Evolutionary conservation across 2,113 vertebrate species (phyloP).

Genomic region (Epinephelus fuscoguttatus): DNA sequence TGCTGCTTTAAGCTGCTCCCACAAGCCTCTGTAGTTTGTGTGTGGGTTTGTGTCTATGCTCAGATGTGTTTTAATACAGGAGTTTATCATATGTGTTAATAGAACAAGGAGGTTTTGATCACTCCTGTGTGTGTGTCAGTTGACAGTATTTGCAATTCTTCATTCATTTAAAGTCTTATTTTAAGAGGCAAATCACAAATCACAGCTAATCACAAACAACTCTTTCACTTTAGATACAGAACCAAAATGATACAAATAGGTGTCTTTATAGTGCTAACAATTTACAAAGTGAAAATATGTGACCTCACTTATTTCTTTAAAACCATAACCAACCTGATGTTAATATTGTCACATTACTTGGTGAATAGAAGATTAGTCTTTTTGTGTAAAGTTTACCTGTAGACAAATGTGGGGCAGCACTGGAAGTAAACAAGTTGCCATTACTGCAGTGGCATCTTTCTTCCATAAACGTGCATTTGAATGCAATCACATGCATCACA

Average conservation of each 20-base stretch:
- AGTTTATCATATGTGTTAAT: not conserved
- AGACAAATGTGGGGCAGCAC: too few species aligned
- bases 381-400: too few species aligned
- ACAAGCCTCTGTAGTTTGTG: constrained; percentile 1
- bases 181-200: not conserved
- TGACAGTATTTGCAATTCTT: not conserved
- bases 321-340: too few species aligned
- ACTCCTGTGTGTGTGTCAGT: not conserved
- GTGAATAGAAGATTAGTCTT: too few species aligned
- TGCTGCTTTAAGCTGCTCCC: constrained; percentile 50
- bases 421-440: too few species aligned
- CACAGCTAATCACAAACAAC: not conserved
- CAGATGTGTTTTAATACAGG: not conserved
- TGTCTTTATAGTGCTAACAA: not conserved
- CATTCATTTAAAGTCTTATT: too few species aligned
- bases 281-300: not conserved
- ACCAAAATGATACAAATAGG: too few species aligned
- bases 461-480: too few species aligned
- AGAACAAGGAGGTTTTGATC: not conserved
- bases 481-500: too few species aligned
- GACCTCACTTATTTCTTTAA: not conserved
- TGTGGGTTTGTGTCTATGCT: not conserved
- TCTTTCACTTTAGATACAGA: not conserved
- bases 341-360: too few species aligned
- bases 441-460: too few species aligned